Base-by-base conservation (phyloP, 1,140 invertebrate species). In the Parasteatoda tepidariorum region DNA sequence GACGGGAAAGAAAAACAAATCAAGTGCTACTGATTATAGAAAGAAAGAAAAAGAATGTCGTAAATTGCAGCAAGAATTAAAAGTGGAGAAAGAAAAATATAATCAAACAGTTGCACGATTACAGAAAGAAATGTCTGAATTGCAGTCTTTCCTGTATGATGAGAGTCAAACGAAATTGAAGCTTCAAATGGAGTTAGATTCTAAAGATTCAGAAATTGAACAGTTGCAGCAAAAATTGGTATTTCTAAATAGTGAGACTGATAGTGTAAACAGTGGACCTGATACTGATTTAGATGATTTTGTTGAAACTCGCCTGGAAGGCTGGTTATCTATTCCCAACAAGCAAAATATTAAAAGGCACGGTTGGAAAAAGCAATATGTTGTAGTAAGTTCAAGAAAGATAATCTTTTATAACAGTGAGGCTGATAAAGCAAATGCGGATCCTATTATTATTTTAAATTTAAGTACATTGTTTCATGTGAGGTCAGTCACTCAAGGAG, bases 391-490 rank as follows among this genome's bases (percentile, higher is more conserved):
- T 22, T 97, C 95, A 82, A 94, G 95, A 87, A 98, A 98, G 90
- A 97, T 99, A 74, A 96, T 99, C 62, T 99, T 99, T 90, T 99
- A 98, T 88, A 97, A 98, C 90, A 94, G 93, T 28, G 97, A 98
- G 89, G 95, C 91, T 87, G 96, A 98, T 88, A 98, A 98, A 89
- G 93, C 95, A 89, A 98, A 98, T 87, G 95, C 96, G 13, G 96
- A 97, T 92, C 97, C 97, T 18, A 93, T 95, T 70, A 93, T 98
- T 87, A 97, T 98, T 87, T 90, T 99, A 85, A 97, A 99, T 92
- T 92, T 99, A 86, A 97, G 97, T 89, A 99, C 99, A 93, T 94
- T 99, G 87, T 99, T 98, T 91, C 98, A 99, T 91, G 98, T 99
- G 82, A 93, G 98, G 86, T 95, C 96, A 83, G 98, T 99, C 68